Percentiles rank a stretch among this genome's conserved stretches.
Conservation (phyloP, 30 jellyfish, hydroid and myxozoan species). For the Aurelia coerulea region DNA sequence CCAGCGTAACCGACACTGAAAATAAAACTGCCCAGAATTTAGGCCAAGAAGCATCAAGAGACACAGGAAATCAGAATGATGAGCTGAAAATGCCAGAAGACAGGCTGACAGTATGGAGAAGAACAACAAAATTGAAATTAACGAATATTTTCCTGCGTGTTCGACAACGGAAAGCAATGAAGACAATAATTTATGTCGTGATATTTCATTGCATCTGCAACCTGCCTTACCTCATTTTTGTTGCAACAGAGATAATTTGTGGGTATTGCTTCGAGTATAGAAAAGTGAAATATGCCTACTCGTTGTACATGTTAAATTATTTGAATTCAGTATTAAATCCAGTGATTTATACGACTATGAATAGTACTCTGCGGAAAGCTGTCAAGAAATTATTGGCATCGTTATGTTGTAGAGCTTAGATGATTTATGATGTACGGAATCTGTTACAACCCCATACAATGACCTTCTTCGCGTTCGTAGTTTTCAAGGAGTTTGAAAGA, state of each 20-base stretch:
- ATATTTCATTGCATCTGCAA: conserved; percentile 61
- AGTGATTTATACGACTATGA: conserved; percentile 54
- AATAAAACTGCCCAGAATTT: background rate
- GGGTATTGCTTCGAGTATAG: conserved; percentile 46
- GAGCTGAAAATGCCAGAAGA: background rate
- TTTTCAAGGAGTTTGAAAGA: no score
- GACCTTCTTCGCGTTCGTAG: no score
- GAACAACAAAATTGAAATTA: background rate
- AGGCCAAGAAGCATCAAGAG: background rate
- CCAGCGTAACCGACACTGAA: background rate
- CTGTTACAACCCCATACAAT: no score
- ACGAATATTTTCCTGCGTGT: conserved; percentile 15
- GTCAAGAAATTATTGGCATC: conserved; percentile 24
- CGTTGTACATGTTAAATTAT: conserved; percentile 67
- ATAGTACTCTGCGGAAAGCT: conserved; percentile 46
- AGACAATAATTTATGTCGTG: conserved; percentile 61
- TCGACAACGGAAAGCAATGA: conserved; percentile 53
- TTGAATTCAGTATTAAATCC: conserved; percentile 72
- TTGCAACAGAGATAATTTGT: conserved; percentile 54
- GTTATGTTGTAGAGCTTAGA: conserved; percentile 1
- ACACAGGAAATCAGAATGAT: background rate
- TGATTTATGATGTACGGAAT: background rate
- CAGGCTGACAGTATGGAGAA: background rate
- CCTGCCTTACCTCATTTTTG: conserved; percentile 57
- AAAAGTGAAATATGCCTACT: conserved; percentile 47